Evolutionary conservation across 2,888 invertebrate genomes (phyloP).

Genomic region (Bedellia somnulentella): DNA sequence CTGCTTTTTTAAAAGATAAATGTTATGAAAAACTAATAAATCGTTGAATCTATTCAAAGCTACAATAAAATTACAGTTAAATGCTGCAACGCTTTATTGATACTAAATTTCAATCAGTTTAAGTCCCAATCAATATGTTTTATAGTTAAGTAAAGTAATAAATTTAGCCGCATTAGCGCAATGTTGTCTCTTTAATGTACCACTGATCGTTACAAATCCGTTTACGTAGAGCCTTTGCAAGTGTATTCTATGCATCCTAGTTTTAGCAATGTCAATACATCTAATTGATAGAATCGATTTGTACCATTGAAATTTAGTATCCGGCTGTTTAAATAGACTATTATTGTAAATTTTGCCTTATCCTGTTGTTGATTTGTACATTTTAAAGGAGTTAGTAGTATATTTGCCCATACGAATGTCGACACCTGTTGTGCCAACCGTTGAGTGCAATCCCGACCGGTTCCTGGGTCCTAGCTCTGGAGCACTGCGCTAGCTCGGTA

Average conservation of each 20-base stretch:
- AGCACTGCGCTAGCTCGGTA: neutral
- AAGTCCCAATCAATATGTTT: no score
- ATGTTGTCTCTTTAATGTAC: no score
- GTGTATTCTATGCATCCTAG: conserved; percentile 25
- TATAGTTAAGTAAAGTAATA: no score
- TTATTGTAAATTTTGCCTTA: conserved; percentile 43
- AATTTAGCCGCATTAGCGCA: no score
- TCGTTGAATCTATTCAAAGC: no score
- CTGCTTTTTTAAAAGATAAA: no score
- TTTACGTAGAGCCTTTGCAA: conserved; percentile 19
- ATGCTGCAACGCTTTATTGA: no score
- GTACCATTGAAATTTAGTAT: conserved; percentile 34
- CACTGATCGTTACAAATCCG: conserved; percentile 18
- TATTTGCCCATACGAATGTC: conserved; percentile 21
- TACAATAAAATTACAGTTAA: no score
- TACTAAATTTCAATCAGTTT: no score
- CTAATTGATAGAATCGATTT: conserved; percentile 35
- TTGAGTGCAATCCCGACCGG: conserved; percentile 18
- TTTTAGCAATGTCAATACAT: conserved; percentile 24
- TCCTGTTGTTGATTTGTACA: conserved; percentile 35
- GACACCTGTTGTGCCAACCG: conserved; percentile 33
- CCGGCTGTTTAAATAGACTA: conserved; percentile 20
- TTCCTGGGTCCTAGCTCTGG: no score
- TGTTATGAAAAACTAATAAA: no score
- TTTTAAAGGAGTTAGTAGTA: conserved; percentile 30